Percentiles rank a stretch among this genome's conserved stretches.
phyloP scores from a whole-genome alignment of 2,888 invertebrate species.

The Pogonocherus hispidulus region DNA sequence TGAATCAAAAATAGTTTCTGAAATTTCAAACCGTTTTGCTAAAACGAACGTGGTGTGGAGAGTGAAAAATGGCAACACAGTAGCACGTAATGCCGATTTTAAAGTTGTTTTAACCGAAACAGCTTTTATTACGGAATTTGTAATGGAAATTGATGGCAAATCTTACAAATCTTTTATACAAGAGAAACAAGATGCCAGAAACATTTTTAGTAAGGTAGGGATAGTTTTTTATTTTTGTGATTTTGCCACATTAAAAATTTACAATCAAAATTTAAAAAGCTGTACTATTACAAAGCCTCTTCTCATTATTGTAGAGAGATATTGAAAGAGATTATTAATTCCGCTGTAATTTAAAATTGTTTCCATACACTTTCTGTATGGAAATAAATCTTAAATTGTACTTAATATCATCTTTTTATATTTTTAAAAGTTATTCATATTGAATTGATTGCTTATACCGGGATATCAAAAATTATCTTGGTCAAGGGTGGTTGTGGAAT shows the following conservation, averaged over 20 bases:
- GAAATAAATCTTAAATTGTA: too few relatives aligned
- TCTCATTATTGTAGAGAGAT: too few relatives aligned
- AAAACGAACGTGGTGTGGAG: slow-evolving; percentile 76
- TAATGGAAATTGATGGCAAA: slow-evolving; percentile 77
- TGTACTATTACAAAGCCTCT: too few relatives aligned
- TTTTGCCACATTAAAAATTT: not conserved
- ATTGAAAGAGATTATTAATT: too few relatives aligned
- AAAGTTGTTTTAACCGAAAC: slow-evolving; percentile 78
- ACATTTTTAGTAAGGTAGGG: slow-evolving; percentile 63
- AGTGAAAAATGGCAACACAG: slow-evolving; percentile 74
- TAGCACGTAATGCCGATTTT: slow-evolving; percentile 76
- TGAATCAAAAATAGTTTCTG: slow-evolving; percentile 75
- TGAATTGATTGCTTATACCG: too few relatives aligned
- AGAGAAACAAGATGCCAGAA: slow-evolving; percentile 76
- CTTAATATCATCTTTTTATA: too few relatives aligned
- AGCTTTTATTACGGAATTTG: slow-evolving; percentile 79
- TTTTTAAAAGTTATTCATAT: too few relatives aligned
- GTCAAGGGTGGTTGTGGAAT: too few relatives aligned
- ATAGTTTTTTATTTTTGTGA: not conserved
- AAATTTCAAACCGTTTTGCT: slow-evolving; percentile 77
- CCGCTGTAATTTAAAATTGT: too few relatives aligned
- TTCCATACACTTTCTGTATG: too few relatives aligned
- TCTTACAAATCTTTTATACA: slow-evolving; percentile 76
- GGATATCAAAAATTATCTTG: too few relatives aligned
- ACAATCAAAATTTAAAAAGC: too few relatives aligned